These are phyloP conservation scores for Caenorhabditis parvicauda DNA, from an alignment of 2,888 invertebrate species.

Conservation along the genomic window DNA sequence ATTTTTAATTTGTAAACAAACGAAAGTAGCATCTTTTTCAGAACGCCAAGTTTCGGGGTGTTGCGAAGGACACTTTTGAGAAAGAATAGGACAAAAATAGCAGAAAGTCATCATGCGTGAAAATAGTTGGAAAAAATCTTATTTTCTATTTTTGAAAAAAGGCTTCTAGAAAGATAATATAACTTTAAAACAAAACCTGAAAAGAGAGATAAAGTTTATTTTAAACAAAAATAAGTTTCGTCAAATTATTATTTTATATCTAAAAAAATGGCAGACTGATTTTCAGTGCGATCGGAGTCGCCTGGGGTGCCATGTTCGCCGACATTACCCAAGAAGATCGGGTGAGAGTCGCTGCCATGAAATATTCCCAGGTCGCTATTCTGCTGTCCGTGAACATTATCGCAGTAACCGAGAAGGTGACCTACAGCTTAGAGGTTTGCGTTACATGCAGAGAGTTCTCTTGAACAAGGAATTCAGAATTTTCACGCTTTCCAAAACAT, in stretches of 20 bases:
- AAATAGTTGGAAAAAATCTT: too few species aligned
- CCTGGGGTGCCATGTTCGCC: slow-evolving; percentile 59
- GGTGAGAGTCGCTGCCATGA: slow-evolving; percentile 62
- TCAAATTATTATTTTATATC: slow-evolving; percentile 1
- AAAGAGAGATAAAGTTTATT: too few species aligned
- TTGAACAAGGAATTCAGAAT: too few species aligned
- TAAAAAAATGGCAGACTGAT: too few species aligned
- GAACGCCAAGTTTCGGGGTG: too few species aligned
- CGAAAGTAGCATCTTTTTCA: neutral
- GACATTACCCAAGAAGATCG: slow-evolving; percentile 57
- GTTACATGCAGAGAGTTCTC: too few species aligned
- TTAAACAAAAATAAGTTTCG: too few species aligned
- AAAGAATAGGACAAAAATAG: too few species aligned
- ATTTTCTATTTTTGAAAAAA: neutral
- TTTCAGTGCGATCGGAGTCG: slow-evolving; percentile 56
- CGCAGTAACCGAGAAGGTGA: slow-evolving; percentile 52
- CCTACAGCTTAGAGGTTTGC: slow-evolving; percentile 51
- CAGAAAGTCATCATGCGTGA: too few species aligned
- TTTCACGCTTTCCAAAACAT: slow-evolving; percentile 49
- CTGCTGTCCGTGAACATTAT: slow-evolving; percentile 53
- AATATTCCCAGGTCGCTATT: slow-evolving; percentile 61
- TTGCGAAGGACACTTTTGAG: too few species aligned
- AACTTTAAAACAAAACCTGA: too few species aligned
- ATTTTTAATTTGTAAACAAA: slow-evolving; percentile 50
- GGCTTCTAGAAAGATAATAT: neutral